These are phyloP conservation scores for Montipora capitata DNA, from an alignment of 92 coral and sea anemone species.

Conservation along the genomic window DNA sequence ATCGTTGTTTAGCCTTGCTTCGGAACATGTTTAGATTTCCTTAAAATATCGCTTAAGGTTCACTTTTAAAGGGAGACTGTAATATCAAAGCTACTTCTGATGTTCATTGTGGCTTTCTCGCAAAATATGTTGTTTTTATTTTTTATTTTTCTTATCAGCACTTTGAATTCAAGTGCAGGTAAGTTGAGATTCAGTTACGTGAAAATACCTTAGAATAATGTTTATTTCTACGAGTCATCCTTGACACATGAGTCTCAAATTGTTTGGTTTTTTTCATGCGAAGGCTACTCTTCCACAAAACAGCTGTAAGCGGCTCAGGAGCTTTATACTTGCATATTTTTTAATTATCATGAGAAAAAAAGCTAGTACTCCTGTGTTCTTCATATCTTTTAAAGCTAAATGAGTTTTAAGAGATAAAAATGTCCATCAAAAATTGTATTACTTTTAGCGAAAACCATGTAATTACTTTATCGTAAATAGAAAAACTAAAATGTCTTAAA, in stretches of 20 bases:
- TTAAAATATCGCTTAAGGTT: too few relatives aligned
- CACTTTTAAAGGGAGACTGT: background rate
- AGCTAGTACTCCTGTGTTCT: background rate
- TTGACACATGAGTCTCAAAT: background rate
- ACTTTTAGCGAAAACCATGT: background rate
- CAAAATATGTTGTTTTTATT: background rate
- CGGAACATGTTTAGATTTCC: background rate
- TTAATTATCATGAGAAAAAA: background rate
- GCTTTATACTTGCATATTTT: background rate
- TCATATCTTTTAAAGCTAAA: background rate
- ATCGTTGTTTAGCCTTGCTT: background rate
- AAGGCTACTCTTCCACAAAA: background rate
- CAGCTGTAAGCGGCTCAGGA: background rate
- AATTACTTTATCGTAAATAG: background rate
- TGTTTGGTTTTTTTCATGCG: background rate
- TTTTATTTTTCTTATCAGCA: background rate
- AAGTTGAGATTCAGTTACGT: background rate
- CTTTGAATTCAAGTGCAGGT: conserved; percentile 30
- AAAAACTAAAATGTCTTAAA: background rate
- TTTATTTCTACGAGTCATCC: background rate
- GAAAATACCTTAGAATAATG: background rate
- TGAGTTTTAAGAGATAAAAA: background rate
- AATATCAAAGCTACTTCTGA: background rate
- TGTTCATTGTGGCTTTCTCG: too few relatives aligned
- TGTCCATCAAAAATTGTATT: background rate